Conservation (phyloP, 23 tunicate species). For the Ascidia mentula region DNA sequence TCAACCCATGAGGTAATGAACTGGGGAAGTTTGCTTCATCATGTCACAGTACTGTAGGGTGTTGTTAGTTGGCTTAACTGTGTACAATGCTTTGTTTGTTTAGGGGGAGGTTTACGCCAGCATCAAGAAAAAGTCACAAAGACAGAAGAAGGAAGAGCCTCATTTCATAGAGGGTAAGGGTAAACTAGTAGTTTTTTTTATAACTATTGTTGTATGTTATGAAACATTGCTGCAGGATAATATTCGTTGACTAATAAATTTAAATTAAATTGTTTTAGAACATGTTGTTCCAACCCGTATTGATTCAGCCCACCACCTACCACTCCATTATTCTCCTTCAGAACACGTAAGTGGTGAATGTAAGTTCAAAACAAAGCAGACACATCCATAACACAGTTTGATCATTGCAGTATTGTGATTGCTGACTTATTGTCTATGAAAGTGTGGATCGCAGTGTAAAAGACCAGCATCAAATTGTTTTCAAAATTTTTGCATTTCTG, state of each 20-base stretch:
- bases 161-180: conserved; percentile 1
- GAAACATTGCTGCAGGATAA: too few species aligned
- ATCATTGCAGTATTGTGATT: too few species aligned
- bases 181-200: too few species aligned
- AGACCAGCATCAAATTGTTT: background rate
- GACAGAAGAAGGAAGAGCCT: background rate
- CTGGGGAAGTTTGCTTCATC: background rate
- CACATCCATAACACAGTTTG: background rate
- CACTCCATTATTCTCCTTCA: background rate
- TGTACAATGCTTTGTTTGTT: background rate
- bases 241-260: too few species aligned
- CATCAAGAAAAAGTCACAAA: background rate
- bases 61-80: background rate
- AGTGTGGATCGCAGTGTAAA: background rate
- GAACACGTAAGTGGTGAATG: background rate
- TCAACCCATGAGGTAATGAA: background rate
- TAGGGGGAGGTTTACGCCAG: background rate
- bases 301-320: background rate
- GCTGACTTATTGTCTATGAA: background rate
- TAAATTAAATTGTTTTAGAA: background rate
- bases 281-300: background rate
- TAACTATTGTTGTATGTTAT: too few species aligned
- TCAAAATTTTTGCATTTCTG: background rate
- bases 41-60: background rate
- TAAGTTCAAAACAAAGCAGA: background rate